These are phyloP conservation scores for Macrosoma leucophasiata DNA, from an alignment of 2,888 invertebrate genomes.

Conservation along the genomic window DNA sequence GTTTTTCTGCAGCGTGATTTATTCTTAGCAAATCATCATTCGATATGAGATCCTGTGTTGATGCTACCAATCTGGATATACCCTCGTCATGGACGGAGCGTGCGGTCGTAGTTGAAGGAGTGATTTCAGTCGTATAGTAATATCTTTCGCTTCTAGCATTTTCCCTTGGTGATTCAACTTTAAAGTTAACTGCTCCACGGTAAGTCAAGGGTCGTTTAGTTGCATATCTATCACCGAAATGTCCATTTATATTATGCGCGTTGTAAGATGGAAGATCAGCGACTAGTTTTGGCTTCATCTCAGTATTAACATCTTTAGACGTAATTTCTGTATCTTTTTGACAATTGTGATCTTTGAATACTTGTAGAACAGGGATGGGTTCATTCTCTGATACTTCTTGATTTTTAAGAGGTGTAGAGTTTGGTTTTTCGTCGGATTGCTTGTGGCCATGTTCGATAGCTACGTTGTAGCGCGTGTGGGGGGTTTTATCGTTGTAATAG, in stretches of 20 bases:
- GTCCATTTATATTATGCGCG: constrained; percentile 38
- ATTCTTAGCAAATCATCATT: constrained; percentile 79
- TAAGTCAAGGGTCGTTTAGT: constrained; percentile 38
- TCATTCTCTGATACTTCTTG: constrained; percentile 37
- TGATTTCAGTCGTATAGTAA: constrained; percentile 41
- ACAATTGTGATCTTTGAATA: constrained; percentile 62
- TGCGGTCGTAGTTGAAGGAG: constrained; percentile 29
- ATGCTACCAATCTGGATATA: constrained; percentile 70
- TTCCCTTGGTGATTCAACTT: constrained; percentile 41
- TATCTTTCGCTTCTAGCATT: constrained; percentile 52
- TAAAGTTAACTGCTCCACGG: constrained; percentile 43
- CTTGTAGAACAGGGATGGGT: constrained; percentile 44
- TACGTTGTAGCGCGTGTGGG: constrained; percentile 30
- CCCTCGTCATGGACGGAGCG: constrained; percentile 42
- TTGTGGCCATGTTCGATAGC: no score
- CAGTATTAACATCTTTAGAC: constrained; percentile 32
- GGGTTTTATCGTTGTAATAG: constrained; percentile 27
- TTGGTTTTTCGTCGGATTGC: constrained; percentile 2
- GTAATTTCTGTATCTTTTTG: constrained; percentile 33
- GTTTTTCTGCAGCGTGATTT: constrained; percentile 67
- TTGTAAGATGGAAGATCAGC: constrained; percentile 39
- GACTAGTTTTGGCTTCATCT: constrained; percentile 34
- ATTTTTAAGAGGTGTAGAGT: constrained; percentile 36
- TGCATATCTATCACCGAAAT: constrained; percentile 48
- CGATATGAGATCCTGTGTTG: constrained; percentile 76